Evolutionary conservation across 2,113 vertebrate species (phyloP).

Genomic region (Erpornis zantholeuca): DNA sequence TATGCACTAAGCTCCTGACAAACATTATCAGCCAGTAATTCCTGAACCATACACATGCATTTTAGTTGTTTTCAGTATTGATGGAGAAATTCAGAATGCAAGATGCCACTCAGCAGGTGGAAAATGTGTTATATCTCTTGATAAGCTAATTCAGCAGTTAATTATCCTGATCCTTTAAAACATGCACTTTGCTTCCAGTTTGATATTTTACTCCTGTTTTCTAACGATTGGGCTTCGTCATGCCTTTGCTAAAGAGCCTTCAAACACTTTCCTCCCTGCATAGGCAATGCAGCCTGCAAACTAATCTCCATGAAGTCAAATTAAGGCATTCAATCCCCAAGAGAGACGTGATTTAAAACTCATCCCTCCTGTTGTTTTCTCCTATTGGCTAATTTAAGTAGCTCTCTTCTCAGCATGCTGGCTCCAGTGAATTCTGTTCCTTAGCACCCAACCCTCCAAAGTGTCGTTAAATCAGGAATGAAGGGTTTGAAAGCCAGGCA

Average conservation of each 20-base stretch:
- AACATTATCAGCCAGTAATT: conserved; percentile 15
- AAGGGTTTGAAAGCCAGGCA: conserved; percentile 27
- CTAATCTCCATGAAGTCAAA: conserved; percentile 66
- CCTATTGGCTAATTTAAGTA: conserved; percentile 60
- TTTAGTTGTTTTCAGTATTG: background rate
- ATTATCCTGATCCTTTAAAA: conserved; percentile 46
- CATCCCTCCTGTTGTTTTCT: conserved; percentile 61
- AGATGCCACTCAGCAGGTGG: background rate
- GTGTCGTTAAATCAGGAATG: conserved; percentile 1
- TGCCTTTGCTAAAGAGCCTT: conserved; percentile 57
- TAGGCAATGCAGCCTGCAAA: conserved; percentile 33
- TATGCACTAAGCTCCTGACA: background rate
- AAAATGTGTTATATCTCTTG: conserved; percentile 9
- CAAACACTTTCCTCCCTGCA: conserved; percentile 34
- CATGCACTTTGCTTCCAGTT: background rate
- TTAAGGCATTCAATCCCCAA: conserved; percentile 49
- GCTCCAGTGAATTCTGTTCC: conserved; percentile 47
- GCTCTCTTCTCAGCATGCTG: conserved; percentile 46
- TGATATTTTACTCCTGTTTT: background rate
- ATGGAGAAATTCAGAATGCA: background rate
- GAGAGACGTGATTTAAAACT: conserved; percentile 47
- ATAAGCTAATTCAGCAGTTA: conserved; percentile 26
- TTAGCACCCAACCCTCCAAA: conserved; percentile 43
- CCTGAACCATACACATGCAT: background rate
- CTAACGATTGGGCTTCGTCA: background rate